phyloP scores from a whole-genome alignment of 2,797 vertebrate genomes.

The Varecia variegata region DNA sequence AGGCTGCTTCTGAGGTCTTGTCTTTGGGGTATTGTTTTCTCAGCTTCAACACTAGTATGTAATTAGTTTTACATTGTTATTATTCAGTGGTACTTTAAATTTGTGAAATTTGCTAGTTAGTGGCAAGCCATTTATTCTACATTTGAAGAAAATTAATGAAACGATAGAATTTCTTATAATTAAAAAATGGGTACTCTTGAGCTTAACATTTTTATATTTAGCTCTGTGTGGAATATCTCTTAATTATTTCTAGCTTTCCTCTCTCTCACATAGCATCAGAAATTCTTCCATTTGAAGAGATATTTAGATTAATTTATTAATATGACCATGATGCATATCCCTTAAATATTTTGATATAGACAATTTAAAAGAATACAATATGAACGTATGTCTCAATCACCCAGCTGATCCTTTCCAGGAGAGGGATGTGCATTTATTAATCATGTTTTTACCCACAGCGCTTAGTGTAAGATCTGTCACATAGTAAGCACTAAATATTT shows the following conservation, averaged over 20 bases:
- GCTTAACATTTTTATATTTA: conserved; percentile 19
- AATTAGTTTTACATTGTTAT: background rate
- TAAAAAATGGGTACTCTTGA: background rate
- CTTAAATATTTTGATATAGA: conserved; percentile 13
- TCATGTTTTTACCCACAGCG: background rate
- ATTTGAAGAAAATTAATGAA: background rate
- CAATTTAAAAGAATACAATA: background rate
- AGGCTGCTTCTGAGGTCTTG: background rate
- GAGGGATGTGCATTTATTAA: background rate
- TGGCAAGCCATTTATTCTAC: background rate
- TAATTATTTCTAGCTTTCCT: background rate
- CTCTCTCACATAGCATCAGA: background rate
- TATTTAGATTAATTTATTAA: background rate
- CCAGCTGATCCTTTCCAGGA: background rate
- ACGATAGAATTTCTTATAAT: background rate
- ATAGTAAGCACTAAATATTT: background rate
- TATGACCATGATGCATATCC: background rate
- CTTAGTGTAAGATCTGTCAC: background rate
- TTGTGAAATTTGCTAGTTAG: background rate
- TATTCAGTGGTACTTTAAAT: background rate
- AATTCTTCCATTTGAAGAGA: background rate
- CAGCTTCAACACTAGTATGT: background rate
- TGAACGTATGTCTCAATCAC: background rate
- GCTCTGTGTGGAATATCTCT: background rate
- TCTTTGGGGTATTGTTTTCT: background rate